phyloP scores from a whole-genome alignment of 2,797 vertebrate species.

The Yasuhikotakia modesta region DNA sequence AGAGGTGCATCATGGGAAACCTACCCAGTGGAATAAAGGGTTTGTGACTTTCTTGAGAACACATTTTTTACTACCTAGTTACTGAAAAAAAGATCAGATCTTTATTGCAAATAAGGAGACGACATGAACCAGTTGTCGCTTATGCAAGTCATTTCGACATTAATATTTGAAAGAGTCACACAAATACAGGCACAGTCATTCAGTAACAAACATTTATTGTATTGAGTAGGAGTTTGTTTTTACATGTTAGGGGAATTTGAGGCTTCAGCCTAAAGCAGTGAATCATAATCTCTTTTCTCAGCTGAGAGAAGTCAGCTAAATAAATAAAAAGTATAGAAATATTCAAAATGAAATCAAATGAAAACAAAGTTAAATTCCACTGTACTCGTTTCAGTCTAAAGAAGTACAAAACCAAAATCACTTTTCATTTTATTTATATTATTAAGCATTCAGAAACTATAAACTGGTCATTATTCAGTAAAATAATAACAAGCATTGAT shows the following conservation, averaged over 20 bases:
- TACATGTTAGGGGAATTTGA: neutral
- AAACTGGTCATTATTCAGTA: conserved; percentile 46
- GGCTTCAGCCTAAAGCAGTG: no score
- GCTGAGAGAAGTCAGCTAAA: no score
- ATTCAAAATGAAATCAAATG: no score
- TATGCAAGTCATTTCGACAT: neutral
- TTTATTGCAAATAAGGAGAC: conserved; percentile 18
- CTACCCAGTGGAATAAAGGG: conserved; percentile 3
- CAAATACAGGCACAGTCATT: neutral
- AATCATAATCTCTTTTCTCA: no score
- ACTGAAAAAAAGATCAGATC: conserved; percentile 11
- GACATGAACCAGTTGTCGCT: conserved; percentile 5
- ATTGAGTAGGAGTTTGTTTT: neutral
- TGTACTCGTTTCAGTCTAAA: no score
- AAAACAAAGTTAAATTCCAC: neutral
- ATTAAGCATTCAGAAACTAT: conserved; percentile 13
- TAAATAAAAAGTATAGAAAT: no score
- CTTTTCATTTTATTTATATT: conserved; percentile 44
- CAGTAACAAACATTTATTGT: neutral
- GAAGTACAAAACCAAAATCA: conserved; percentile 10
- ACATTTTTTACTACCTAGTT: conserved; percentile 9
- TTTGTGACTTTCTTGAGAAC: conserved; percentile 25
- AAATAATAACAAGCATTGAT: conserved; percentile 38
- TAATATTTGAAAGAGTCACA: neutral
- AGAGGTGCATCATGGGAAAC: conserved; percentile 24